Evolutionary conservation across 2,797 vertebrate genomes (phyloP).

Genomic region (Naso thynnoides): DNA sequence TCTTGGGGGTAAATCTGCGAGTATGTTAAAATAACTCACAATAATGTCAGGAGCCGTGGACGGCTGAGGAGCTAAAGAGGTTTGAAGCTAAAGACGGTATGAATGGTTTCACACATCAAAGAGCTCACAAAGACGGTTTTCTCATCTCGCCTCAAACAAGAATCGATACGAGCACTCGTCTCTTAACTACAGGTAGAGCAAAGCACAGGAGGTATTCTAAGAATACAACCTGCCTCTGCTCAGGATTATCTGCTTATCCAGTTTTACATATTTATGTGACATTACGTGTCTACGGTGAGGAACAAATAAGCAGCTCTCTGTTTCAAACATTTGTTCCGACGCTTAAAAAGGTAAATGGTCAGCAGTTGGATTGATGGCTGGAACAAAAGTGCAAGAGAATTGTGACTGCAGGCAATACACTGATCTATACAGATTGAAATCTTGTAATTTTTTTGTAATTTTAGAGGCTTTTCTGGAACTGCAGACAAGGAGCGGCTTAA

Average conservation of each 20-base stretch:
- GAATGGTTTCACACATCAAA: slow-evolving; percentile 66
- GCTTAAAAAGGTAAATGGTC: slow-evolving; percentile 24
- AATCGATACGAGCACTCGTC: slow-evolving; percentile 57
- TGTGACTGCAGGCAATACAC: slow-evolving; percentile 30
- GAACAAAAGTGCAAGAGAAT: slow-evolving; percentile 21
- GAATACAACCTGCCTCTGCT: slow-evolving; percentile 10
- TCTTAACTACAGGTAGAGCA: slow-evolving; percentile 30
- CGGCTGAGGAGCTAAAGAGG: slow-evolving; percentile 51
- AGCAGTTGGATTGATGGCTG: slow-evolving; percentile 15
- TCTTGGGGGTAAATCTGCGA: slow-evolving; percentile 37
- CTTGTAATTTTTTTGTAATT: slow-evolving; percentile 9
- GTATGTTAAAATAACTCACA: slow-evolving; percentile 34
- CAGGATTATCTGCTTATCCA: slow-evolving; percentile 42
- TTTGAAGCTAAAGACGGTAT: slow-evolving; percentile 54
- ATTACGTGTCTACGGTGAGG: slow-evolving; percentile 15
- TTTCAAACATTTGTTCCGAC: slow-evolving; percentile 19
- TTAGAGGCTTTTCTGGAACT: slow-evolving; percentile 14
- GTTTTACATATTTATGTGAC: slow-evolving; percentile 42
- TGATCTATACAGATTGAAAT: slow-evolving; percentile 19
- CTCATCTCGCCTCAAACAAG: slow-evolving; percentile 41
- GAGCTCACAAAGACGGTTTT: slow-evolving; percentile 59
- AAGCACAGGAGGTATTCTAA: slow-evolving; percentile 35
- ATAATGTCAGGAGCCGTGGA: slow-evolving; percentile 28
- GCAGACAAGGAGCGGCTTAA: slow-evolving; percentile 14
- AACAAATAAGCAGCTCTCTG: slow-evolving; percentile 25